phyloP scores from a whole-genome alignment of 2,888 invertebrate species.

The Euplexia lucipara region DNA sequence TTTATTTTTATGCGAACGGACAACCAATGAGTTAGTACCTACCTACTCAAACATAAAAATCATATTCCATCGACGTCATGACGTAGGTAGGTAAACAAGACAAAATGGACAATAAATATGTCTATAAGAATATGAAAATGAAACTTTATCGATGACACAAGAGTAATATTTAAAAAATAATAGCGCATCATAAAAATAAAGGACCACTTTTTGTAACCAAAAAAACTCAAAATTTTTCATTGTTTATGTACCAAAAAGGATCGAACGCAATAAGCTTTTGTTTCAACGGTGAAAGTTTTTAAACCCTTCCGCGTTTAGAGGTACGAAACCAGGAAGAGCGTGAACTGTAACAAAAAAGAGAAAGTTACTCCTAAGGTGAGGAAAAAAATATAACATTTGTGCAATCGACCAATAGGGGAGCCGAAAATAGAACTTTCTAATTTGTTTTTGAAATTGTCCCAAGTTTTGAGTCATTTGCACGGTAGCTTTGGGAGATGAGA shows the following conservation, averaged over 20 bases:
- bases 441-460: conserved; percentile 78
- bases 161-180: conserved; percentile 24
- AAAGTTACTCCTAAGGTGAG: conserved; percentile 83
- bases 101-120: conserved; percentile 18
- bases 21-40: neutral
- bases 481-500: conserved; percentile 76
- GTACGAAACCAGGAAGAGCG: conserved; percentile 83
- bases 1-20: neutral
- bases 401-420: conserved; percentile 81
- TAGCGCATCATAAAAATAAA: conserved; percentile 18
- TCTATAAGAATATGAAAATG: conserved; percentile 31
- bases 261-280: conserved; percentile 73
- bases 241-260: conserved; percentile 52
- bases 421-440: conserved; percentile 85
- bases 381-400: conserved; percentile 76
- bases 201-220: conserved; percentile 1
- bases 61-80: conserved; percentile 18
- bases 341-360: conserved; percentile 89
- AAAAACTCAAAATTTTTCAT: conserved; percentile 37
- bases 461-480: conserved; percentile 80
- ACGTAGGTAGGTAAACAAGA: conserved; percentile 28
- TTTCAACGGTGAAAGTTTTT: conserved; percentile 87
- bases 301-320: conserved; percentile 85
- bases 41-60: conserved; percentile 10
- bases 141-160: conserved; percentile 29